A percentile compares a stretch with the other conserved stretches of the same genome.
Conservation (phyloP, 2,797 vertebrate genomes). For the Glossophaga mutica region DNA sequence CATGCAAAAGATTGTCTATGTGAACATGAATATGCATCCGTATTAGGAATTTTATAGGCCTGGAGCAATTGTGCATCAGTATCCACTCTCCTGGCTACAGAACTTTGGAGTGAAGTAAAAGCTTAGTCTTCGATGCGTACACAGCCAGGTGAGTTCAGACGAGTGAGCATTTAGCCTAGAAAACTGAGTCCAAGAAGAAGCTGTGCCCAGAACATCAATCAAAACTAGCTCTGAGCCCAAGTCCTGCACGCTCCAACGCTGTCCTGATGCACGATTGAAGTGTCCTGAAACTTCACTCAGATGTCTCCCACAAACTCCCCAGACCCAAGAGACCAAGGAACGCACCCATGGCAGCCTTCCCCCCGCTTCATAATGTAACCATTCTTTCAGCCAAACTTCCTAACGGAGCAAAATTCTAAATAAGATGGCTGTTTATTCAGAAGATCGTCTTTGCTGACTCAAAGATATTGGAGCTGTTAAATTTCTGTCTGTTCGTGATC, state of each 20-base stretch:
- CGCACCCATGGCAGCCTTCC: not conserved
- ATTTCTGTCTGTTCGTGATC: not conserved
- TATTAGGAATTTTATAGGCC: not conserved
- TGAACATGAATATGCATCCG: not conserved
- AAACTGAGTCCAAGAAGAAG: not conserved
- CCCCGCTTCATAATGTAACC: slow-evolving; percentile 16
- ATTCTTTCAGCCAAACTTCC: slow-evolving; percentile 29
- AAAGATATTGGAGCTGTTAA: not conserved
- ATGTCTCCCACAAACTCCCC: not conserved
- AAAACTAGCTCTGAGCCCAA: slow-evolving; percentile 49
- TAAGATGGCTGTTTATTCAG: not conserved
- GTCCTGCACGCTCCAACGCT: not conserved
- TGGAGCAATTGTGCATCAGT: not conserved
- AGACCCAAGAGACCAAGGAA: slow-evolving; percentile 23
- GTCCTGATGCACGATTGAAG: not conserved
- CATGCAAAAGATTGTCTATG: not conserved
- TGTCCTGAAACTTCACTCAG: not conserved
- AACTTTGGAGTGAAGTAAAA: slow-evolving; percentile 20
- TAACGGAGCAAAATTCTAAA: slow-evolving; percentile 24
- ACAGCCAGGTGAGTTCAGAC: slow-evolving; percentile 36
- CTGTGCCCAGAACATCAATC: slow-evolving; percentile 48
- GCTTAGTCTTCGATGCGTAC: not conserved
- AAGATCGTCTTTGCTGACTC: not conserved
- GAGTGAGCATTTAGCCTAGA: not conserved
- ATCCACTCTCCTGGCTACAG: not conserved